phyloP scores from a whole-genome alignment of 2,888 invertebrate genomes.

The Phorcus lineatus region DNA sequence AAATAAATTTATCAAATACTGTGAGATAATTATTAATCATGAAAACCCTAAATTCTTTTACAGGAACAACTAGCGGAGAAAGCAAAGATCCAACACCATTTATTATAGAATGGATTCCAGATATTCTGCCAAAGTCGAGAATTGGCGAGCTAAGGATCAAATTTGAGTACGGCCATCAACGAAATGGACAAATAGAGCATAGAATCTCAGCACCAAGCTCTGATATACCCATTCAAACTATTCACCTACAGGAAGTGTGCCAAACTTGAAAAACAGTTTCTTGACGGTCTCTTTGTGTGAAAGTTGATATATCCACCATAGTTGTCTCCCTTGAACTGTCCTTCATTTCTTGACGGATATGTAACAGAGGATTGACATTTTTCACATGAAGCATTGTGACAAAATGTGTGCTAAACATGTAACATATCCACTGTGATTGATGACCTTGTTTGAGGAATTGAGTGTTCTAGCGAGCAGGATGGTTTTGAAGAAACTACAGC shows the following conservation, averaged over 20 bases:
- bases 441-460: too few relatives aligned
- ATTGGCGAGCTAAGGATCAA: constrained; percentile 85
- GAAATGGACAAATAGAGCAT: constrained; percentile 77
- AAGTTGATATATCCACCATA: too few relatives aligned
- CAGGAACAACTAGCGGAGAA: constrained; percentile 78
- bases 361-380: too few relatives aligned
- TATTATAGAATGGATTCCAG: constrained; percentile 86
- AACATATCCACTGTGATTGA: too few relatives aligned
- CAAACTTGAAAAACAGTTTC: background rate
- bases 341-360: too few relatives aligned
- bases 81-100: constrained; percentile 82
- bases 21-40: background rate
- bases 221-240: constrained; percentile 50
- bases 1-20: too few relatives aligned
- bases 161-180: constrained; percentile 84
- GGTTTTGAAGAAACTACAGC: too few relatives aligned
- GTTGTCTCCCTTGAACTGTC: too few relatives aligned
- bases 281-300: too few relatives aligned
- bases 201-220: constrained; percentile 40
- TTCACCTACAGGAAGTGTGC: constrained; percentile 53
- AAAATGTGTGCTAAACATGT: too few relatives aligned
- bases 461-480: too few relatives aligned
- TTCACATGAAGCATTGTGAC: too few relatives aligned
- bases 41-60: background rate
- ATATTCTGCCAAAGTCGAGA: constrained; percentile 82